Percentiles rank a stretch among this genome's conserved stretches.
phyloP scores from a whole-genome alignment of 2,797 vertebrate genomes.

The Pantherophis vulpinus region DNA sequence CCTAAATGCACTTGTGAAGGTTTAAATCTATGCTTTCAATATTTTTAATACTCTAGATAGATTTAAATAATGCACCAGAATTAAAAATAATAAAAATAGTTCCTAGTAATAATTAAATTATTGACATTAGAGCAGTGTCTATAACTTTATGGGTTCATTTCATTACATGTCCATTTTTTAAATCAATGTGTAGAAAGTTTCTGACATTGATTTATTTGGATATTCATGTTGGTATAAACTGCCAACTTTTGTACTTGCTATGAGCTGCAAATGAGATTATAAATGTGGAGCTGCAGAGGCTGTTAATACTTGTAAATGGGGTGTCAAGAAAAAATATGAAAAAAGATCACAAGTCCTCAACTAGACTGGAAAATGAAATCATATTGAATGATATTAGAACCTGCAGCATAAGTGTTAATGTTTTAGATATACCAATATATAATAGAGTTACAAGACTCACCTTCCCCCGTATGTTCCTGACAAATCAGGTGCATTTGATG shows the following conservation, averaged over 20 bases:
- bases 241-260: slow-evolving; percentile 26
- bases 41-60: not conserved
- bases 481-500: slow-evolving; percentile 10
- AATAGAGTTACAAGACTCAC: slow-evolving; percentile 7
- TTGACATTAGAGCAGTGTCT: not conserved
- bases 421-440: slow-evolving; percentile 40
- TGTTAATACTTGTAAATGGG: slow-evolving; percentile 36
- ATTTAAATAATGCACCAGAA: not conserved
- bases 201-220: slow-evolving; percentile 24
- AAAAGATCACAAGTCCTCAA: slow-evolving; percentile 27
- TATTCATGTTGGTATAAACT: slow-evolving; percentile 9
- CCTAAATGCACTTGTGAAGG: not conserved
- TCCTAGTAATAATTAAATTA: not conserved
- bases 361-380: slow-evolving; percentile 24
- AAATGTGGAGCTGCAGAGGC: slow-evolving; percentile 11
- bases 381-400: slow-evolving; percentile 38
- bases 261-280: slow-evolving; percentile 36
- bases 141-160: not conserved
- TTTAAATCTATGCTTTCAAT: not conserved
- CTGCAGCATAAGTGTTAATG: slow-evolving; percentile 32
- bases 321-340: slow-evolving; percentile 1
- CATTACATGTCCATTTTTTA: not conserved
- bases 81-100: not conserved
- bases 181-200: not conserved
- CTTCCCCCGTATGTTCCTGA: slow-evolving; percentile 13